Evolutionary conservation across 1,140 invertebrate species (phyloP), one percentile per base, ranked within the genome.

Genomic region (Reticulitermes speratus): DNA sequence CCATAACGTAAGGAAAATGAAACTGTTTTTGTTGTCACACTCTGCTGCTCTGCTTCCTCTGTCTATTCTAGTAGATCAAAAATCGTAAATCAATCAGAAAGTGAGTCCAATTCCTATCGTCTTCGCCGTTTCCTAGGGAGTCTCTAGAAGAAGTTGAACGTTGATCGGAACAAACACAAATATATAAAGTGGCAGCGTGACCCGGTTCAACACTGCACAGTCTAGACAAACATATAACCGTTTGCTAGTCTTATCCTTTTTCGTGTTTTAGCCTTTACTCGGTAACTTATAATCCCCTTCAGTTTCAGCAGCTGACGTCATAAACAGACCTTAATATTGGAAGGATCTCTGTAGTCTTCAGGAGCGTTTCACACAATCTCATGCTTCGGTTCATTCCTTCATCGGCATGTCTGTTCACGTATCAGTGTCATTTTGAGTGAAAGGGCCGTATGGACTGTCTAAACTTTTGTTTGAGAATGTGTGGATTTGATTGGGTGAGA

Each of bases 51-150:
- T 75, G 7, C 7, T n/a, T 30, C 52, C 25, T n/a, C 2, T 75
- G 6, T 16, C 3, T 30, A 8, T 75, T 75, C 65, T 75, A 11
- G 25, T 75, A 75, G 65, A 75, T 75, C n/a, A 75, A 16, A 6
- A 30, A 30, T 75, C 65, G 65, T 75, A 75, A 75, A 75, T 75
- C 65, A 75, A 75, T 75, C 65, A 75, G 65, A 75, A 75, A n/a
- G 65, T 75, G 25, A 30, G 65, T 75, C 65, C 65, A 75, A 30
- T 30, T 75, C 65, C 25, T 30, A 14, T 75, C 65, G 25, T 16
- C 14, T 12, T 55, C 52, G 0, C 48, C 12, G 59, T n/a, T 23
- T 7, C n/a, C 8, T 8, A 75, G n/a, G n/a, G 25, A 1, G 30
- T 25, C 9, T n/a, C 9, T 25, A 14, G 25, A 6, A 30, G 2